Conservation (phyloP, 2,113 vertebrate species). For the Emydura subglobosa region DNA sequence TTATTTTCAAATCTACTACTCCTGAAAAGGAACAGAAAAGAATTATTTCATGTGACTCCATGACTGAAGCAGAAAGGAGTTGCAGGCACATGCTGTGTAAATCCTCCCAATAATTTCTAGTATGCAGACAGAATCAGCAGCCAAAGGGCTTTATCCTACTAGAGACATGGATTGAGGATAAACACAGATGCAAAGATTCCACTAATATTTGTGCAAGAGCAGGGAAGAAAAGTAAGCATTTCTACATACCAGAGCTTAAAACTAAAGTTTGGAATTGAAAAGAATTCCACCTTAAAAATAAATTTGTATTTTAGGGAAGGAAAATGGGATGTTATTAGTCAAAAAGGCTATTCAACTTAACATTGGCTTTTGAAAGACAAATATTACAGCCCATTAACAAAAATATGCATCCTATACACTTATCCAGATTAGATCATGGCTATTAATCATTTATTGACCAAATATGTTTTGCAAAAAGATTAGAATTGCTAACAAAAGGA, state of each 20-base stretch:
- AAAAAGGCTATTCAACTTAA: neutral
- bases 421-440: neutral
- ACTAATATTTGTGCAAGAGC: neutral
- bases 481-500: neutral
- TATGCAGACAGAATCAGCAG: neutral
- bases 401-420: neutral
- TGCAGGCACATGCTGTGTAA: neutral
- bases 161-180: neutral
- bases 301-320: neutral
- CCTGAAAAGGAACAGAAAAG: neutral
- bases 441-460: neutral
- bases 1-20: constrained; percentile 17
- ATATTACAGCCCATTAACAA: neutral
- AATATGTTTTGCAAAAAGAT: neutral
- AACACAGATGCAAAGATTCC: neutral
- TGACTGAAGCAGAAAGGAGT: neutral
- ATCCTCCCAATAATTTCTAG: neutral
- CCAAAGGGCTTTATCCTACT: neutral
- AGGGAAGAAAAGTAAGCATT: neutral
- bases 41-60: neutral
- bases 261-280: neutral
- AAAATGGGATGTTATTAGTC: neutral
- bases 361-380: neutral
- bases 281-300: neutral
- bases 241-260: neutral